Conservation (phyloP, 1,140 invertebrate genomes). For the Sycobia sp. region DNA sequence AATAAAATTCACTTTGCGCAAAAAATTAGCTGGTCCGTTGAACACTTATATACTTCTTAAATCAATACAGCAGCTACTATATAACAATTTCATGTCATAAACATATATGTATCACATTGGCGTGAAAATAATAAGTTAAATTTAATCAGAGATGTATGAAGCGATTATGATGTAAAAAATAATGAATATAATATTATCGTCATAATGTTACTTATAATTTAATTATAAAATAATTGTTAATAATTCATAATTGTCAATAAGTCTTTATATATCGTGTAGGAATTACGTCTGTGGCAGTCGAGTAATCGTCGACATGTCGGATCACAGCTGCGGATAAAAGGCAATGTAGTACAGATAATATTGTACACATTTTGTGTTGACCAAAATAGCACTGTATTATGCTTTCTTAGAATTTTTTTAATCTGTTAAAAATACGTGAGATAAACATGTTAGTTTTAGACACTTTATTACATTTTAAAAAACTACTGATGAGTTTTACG, state of each 20-base stretch:
- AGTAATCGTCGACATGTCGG: constrained; percentile 17
- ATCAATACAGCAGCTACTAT: constrained; percentile 15
- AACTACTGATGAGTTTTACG: constrained; percentile 6
- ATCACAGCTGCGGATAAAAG: constrained; percentile 35
- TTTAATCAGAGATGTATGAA: constrained; percentile 28
- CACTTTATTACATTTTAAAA: constrained; percentile 7
- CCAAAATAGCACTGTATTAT: too few relatives aligned
- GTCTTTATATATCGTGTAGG: constrained; percentile 13
- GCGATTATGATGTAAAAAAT: constrained; percentile 17
- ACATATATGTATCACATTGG: constrained; percentile 40
- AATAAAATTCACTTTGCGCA: constrained; percentile 2
- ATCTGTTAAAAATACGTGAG: constrained; percentile 15
- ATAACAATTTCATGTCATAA: constrained; percentile 33
- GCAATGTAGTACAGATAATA: constrained; percentile 8
- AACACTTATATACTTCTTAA: constrained; percentile 1
- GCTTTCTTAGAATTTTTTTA: background rate
- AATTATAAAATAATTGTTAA: constrained; percentile 25
- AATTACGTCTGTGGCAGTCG: constrained; percentile 15
- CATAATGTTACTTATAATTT: constrained; percentile 24
- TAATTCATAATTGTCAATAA: constrained; percentile 27
- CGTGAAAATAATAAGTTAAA: constrained; percentile 39
- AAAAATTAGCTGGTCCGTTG: constrained; percentile 3
- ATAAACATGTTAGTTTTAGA: background rate
- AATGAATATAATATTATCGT: constrained; percentile 23
- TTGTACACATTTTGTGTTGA: background rate